Conservation (phyloP, 92 coral and sea anemone genomes). For the Anthopleura xanthogrammica region DNA sequence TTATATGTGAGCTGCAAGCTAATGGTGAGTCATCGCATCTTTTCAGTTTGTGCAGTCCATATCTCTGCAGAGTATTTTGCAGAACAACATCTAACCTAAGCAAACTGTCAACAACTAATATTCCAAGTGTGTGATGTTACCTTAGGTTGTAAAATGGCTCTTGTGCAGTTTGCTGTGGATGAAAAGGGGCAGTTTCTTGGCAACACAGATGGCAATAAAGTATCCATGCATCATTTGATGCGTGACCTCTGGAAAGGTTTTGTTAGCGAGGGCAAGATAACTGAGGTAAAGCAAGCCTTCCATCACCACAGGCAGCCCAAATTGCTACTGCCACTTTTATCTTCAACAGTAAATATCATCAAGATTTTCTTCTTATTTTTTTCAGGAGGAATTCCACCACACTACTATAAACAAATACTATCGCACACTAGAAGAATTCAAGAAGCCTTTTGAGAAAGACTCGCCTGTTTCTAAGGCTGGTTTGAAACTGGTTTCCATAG, state of each 20-base stretch:
- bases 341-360: background rate
- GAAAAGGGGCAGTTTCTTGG: conserved; percentile 73
- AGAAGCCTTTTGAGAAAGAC: conserved; percentile 63
- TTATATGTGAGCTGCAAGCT: too few relatives aligned
- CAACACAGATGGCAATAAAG: conserved; percentile 46
- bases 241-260: conserved; percentile 59
- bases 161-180: conserved; percentile 64
- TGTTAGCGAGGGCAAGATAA: conserved; percentile 61
- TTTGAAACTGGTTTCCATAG: conserved; percentile 66
- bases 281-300: conserved; percentile 39
- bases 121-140: too few relatives aligned
- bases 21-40: too few relatives aligned
- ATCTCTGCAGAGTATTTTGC: too few relatives aligned
- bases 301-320: background rate
- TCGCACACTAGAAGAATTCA: conserved; percentile 70
- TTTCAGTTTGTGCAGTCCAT: too few relatives aligned
- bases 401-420: conserved; percentile 65
- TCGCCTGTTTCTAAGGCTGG: conserved; percentile 72
- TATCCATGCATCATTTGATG: conserved; percentile 66
- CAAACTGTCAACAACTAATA: too few relatives aligned
- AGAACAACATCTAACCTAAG: too few relatives aligned
- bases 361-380: background rate
- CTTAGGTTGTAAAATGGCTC: conserved; percentile 55
- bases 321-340: background rate
- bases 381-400: conserved; percentile 63